These are phyloP conservation scores for Stichodactyla mertensii DNA, from an alignment of 64 coral and sea anemone genomes.

Conservation along the genomic window DNA sequence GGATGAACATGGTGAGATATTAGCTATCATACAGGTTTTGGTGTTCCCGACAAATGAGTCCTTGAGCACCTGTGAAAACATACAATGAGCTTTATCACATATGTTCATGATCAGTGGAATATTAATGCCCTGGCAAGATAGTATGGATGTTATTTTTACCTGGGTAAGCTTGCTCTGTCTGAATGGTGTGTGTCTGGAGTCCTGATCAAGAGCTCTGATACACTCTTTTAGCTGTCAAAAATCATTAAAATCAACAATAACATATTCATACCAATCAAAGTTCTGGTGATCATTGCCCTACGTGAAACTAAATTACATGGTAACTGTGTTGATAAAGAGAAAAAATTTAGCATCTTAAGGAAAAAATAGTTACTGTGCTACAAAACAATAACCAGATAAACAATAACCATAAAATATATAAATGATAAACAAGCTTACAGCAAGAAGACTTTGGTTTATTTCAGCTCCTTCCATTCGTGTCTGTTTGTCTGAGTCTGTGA, in stretches of 20 bases:
- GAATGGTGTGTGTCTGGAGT: slow-evolving; percentile 83
- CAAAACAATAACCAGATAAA: not conserved
- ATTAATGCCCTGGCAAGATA: not conserved
- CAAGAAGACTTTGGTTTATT: slow-evolving; percentile 88
- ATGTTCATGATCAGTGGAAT: not conserved
- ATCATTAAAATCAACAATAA: not conserved
- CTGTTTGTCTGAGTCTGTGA: slow-evolving; percentile 87
- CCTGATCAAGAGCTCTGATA: slow-evolving; percentile 75
- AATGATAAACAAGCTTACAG: slow-evolving; percentile 46
- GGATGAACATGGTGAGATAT: slow-evolving; percentile 74
- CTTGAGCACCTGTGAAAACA: slow-evolving; percentile 58
- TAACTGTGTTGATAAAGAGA: too few species aligned
- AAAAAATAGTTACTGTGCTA: not conserved
- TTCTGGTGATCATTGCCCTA: too few species aligned
- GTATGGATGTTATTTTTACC: not conserved
- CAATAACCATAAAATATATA: not conserved
- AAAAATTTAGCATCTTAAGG: not conserved
- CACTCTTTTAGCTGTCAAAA: slow-evolving; percentile 76
- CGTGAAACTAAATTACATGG: too few species aligned
- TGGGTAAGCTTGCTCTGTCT: slow-evolving; percentile 90
- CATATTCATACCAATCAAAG: not conserved
- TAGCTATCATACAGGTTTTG: slow-evolving; percentile 90
- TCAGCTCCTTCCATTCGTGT: slow-evolving; percentile 86
- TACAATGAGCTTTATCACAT: not conserved
- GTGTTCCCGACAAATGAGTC: slow-evolving; percentile 86